Conservation (phyloP, 2,113 vertebrate species). For the Channa argus region DNA sequence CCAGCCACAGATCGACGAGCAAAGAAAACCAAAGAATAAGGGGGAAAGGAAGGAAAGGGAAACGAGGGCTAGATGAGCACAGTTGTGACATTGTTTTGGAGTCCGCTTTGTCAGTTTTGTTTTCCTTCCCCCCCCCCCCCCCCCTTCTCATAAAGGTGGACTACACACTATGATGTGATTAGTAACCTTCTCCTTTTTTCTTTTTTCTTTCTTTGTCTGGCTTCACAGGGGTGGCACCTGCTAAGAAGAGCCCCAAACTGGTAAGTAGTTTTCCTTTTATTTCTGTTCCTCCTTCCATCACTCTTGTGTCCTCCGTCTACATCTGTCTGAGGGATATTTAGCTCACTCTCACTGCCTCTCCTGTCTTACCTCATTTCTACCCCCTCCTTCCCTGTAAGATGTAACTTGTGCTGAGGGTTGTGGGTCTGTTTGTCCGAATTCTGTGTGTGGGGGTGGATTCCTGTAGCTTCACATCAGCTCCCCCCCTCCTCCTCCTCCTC, state of each 20-base stretch:
- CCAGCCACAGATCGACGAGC: slow-evolving; percentile 76
- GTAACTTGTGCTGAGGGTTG: slow-evolving; percentile 58
- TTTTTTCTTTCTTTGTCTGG: slow-evolving; percentile 67
- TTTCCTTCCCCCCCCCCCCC: background rate
- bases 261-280: slow-evolving; percentile 84
- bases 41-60: slow-evolving; percentile 65
- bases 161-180: slow-evolving; percentile 29
- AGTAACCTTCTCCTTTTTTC: slow-evolving; percentile 78
- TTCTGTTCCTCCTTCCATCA: background rate
- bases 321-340: slow-evolving; percentile 6
- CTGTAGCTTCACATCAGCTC: slow-evolving; percentile 48
- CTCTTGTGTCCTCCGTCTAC: slow-evolving; percentile 1
- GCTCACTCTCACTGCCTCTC: slow-evolving; percentile 7
- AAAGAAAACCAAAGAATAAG: slow-evolving; percentile 55
- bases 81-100: slow-evolving; percentile 85
- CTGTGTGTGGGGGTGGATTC: slow-evolving; percentile 63
- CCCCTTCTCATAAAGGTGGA: slow-evolving; percentile 62
- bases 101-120: slow-evolving; percentile 32
- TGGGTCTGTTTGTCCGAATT: slow-evolving; percentile 54
- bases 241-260: slow-evolving; percentile 99
- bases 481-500: background rate
- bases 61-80: slow-evolving; percentile 87
- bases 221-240: slow-evolving; percentile 93
- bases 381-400: slow-evolving; percentile 11
- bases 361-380: background rate